Conservation (phyloP, 2,888 invertebrate genomes). For the Craniophora ligustri region DNA sequence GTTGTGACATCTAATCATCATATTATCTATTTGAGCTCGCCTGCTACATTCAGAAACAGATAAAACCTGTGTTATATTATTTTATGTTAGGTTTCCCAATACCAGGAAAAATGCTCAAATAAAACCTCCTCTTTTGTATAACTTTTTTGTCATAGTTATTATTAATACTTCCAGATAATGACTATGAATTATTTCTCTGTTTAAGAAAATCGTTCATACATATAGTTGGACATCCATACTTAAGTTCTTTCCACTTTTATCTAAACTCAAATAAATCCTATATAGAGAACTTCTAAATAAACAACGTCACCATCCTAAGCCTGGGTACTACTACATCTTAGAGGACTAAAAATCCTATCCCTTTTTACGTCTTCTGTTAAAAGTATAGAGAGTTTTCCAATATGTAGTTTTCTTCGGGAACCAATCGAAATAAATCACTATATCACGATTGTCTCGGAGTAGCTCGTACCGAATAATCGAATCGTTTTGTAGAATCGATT, state of each 20-base stretch:
- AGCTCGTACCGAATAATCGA: conserved; percentile 54
- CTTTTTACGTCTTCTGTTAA: conserved; percentile 44
- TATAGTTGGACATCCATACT: too few species aligned
- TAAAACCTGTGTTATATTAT: too few species aligned
- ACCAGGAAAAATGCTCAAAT: too few species aligned
- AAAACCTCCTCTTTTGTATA: too few species aligned
- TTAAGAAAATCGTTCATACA: too few species aligned
- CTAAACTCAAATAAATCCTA: conserved; percentile 26
- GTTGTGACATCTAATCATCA: too few species aligned
- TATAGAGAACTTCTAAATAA: conserved; percentile 33
- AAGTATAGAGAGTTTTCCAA: conserved; percentile 52
- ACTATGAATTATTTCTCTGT: neutral
- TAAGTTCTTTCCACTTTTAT: neutral
- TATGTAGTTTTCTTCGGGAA: conserved; percentile 56
- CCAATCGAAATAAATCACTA: conserved; percentile 61
- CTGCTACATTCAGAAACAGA: too few species aligned
- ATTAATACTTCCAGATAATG: too few species aligned
- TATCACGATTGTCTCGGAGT: conserved; percentile 52
- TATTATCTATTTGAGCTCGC: too few species aligned
- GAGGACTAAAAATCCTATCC: conserved; percentile 39
- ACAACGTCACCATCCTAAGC: conserved; percentile 14
- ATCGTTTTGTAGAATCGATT: conserved; percentile 52
- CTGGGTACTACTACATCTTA: conserved; percentile 40
- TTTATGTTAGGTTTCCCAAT: too few species aligned
- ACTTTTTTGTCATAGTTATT: too few species aligned